Conservation (phyloP, 2,113 vertebrate genomes). For the Microtus richardsoni region DNA sequence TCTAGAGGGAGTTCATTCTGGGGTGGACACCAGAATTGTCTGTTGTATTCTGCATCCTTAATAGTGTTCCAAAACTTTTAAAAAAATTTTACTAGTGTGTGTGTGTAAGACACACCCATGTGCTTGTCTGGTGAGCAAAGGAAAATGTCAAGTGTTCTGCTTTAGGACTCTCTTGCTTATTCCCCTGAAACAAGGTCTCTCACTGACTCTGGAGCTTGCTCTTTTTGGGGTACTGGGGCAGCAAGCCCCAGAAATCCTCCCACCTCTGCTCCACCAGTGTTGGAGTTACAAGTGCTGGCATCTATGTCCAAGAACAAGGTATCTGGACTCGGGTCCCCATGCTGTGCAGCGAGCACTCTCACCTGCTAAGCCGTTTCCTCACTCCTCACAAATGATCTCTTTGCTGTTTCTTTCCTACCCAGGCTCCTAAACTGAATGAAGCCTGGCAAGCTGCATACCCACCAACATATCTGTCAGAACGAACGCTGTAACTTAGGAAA, state of each 20-base stretch:
- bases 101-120: too few species aligned
- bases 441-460: not conserved
- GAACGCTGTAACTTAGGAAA: conserved; percentile 22
- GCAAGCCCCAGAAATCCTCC: not conserved
- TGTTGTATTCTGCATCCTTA: not conserved
- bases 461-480: not conserved
- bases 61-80: not conserved
- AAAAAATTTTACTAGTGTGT: too few species aligned
- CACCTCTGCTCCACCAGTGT: not conserved
- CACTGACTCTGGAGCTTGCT: not conserved
- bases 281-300: not conserved
- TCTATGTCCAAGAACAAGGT: not conserved
- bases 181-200: not conserved
- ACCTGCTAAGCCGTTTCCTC: too few species aligned
- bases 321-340: not conserved
- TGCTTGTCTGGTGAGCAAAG: not conserved
- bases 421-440: not conserved
- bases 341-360: not conserved
- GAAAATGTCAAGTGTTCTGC: too few species aligned
- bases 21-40: not conserved
- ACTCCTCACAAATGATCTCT: too few species aligned
- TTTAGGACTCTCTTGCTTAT: not conserved
- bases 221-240: too few species aligned
- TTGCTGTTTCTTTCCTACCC: not conserved
- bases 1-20: not conserved